Base-by-base conservation (phyloP, 1,140 invertebrate species). In the Drosophila funebris region DNA sequence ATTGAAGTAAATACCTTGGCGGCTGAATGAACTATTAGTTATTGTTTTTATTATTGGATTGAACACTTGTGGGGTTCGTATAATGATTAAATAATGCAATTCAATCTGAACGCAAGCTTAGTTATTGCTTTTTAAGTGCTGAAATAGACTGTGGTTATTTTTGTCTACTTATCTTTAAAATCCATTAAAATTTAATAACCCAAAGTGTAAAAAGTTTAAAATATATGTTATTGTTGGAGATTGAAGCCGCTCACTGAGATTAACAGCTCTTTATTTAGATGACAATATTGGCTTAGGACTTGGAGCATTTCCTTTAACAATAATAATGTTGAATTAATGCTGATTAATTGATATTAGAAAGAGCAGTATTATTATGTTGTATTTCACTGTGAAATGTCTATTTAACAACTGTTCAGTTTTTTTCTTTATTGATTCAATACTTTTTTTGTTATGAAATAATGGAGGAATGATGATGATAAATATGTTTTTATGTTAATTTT, bases 81-180 rank as follows among this genome's bases (percentile, higher is more conserved):
- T n/a, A 11, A 24, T 22, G 22, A 33, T 43, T 53, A 24, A 64
- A 64, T 64, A 54, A 33, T 14, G 4, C 8, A 52, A 54, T 54
- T 8, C 9, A 0, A 13, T 4, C 27, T 4, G 1, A 39, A 29
- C 3, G 11, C 24, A 24, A 46, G 5, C 24, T 48, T 27, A 22
- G 11, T 43, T 44, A 64, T 64, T 44, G 37, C 9, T 44, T 22
- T 64, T 64, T 63, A 53, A 31, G 4, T 63, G 9, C 11, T 11
- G 2, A 31, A 14, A 8, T 0, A 14, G 14, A 6, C 11, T 50
- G 13, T 50, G 27, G 5, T 3, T n/a, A 13, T 46, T 24, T 4
- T 46, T 3, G 11, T 5, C 43, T 46, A 43, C 24, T 46, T 46
- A 24, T 27, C n/a, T 4, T 13, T 7, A 46, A 27, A 4, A 27